phyloP scores from a whole-genome alignment of 2,113 vertebrate genomes.

The Apus apus region DNA sequence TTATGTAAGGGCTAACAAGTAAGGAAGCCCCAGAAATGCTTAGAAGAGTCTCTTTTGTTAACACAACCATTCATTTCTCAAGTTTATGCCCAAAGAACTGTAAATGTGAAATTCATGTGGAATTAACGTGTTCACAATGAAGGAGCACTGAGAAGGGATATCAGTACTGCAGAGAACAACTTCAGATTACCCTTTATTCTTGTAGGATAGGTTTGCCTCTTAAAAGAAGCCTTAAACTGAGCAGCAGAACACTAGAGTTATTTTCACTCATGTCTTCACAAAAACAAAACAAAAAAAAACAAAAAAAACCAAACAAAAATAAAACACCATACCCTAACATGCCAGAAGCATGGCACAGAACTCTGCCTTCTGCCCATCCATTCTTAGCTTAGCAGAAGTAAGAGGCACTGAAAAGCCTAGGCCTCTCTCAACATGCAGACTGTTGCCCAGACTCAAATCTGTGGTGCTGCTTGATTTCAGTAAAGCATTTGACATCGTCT shows the following conservation, averaged over 20 bases:
- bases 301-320: too few relatives aligned
- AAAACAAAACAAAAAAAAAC: background rate
- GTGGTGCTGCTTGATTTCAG: too few relatives aligned
- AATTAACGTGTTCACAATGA: background rate
- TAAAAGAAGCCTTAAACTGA: background rate
- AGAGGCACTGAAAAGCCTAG: background rate
- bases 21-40: background rate
- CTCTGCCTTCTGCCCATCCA: background rate
- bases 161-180: background rate
- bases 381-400: background rate
- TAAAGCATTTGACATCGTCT: too few relatives aligned
- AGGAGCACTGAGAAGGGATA: background rate
- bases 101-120: background rate
- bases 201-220: background rate
- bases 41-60: background rate
- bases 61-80: background rate
- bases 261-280: background rate
- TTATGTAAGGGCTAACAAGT: background rate
- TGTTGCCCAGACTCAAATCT: background rate
- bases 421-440: background rate
- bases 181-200: background rate
- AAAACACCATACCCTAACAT: background rate
- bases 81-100: background rate
- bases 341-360: background rate
- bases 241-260: background rate